These are phyloP conservation scores for Hippocampus barbouri DNA, from an alignment of 2,113 vertebrate species.

Conservation along the genomic window DNA sequence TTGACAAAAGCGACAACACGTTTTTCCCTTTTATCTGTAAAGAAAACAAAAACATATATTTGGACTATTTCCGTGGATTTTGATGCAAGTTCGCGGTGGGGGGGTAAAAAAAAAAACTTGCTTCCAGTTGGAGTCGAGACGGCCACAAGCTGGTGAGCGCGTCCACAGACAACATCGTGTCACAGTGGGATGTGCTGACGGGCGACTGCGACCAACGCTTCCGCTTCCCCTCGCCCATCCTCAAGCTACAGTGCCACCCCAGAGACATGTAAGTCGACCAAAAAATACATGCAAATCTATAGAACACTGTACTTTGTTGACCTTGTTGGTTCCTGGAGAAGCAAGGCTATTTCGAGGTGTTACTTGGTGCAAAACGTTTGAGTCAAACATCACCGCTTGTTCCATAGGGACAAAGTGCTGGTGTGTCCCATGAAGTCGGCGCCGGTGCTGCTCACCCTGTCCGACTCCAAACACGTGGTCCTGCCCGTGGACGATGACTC, in stretches of 20 bases:
- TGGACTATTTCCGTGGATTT: neutral
- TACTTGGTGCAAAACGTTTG: too few relatives aligned
- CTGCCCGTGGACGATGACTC: constrained; percentile 98
- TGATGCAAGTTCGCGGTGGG: too few relatives aligned
- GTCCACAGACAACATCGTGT: constrained; percentile 97
- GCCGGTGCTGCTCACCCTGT: constrained; percentile 89
- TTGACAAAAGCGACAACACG: too few relatives aligned
- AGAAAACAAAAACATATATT: neutral
- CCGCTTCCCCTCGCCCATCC: constrained; percentile 92
- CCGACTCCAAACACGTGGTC: constrained; percentile 94
- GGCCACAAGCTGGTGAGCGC: constrained; percentile 97
- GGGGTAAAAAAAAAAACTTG: too few relatives aligned
- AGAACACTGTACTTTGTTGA: too few relatives aligned
- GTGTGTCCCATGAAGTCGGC: constrained; percentile 99
- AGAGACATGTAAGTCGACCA: constrained; percentile 85
- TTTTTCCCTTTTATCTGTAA: neutral
- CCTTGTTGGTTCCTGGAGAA: too few relatives aligned
- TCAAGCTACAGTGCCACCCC: constrained; percentile 95
- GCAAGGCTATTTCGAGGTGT: too few relatives aligned
- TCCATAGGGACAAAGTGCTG: constrained; percentile 87
- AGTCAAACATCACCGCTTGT: neutral
- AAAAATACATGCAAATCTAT: too few relatives aligned
- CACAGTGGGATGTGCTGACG: constrained; percentile 94
- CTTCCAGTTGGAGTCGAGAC: constrained; percentile 91
- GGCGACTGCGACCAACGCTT: constrained; percentile 98